Evolutionary conservation across 2,113 vertebrate species (phyloP).

Genomic region (Boulengeromyrus knoepffleri): DNA sequence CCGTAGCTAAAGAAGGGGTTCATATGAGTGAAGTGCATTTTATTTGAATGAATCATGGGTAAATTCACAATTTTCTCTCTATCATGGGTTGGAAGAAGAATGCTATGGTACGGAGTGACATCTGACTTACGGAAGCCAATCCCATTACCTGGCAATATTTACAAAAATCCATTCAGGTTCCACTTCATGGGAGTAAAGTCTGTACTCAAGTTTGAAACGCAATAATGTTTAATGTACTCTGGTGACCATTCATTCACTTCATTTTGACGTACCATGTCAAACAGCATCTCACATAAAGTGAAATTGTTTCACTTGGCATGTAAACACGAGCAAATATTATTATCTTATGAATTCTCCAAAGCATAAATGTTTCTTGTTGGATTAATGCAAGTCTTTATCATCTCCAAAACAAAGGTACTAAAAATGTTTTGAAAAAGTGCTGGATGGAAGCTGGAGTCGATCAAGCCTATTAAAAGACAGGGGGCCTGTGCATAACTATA

Average conservation of each 20-base stretch:
- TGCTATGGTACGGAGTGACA: background rate
- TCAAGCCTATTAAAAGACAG: background rate
- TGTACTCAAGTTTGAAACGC: background rate
- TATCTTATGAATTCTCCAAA: background rate
- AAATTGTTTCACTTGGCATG: background rate
- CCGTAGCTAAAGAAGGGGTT: background rate
- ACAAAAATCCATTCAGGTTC: background rate
- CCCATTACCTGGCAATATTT: background rate
- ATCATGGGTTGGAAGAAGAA: background rate
- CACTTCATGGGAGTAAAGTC: background rate
- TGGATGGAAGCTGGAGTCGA: background rate
- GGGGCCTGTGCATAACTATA: slow-evolving; percentile 12
- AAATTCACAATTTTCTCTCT: background rate
- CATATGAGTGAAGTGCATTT: background rate
- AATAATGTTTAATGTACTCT: background rate
- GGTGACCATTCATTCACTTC: background rate
- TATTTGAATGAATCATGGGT: background rate
- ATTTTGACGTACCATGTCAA: background rate
- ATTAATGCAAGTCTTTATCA: background rate
- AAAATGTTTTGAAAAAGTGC: background rate
- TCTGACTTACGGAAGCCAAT: background rate
- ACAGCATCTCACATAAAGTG: background rate
- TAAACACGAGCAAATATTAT: background rate
- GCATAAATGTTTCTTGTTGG: background rate
- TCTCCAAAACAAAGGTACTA: background rate